These are phyloP conservation scores for Naso thynnoides DNA, from an alignment of 2,797 vertebrate genomes.

Conservation along the genomic window DNA sequence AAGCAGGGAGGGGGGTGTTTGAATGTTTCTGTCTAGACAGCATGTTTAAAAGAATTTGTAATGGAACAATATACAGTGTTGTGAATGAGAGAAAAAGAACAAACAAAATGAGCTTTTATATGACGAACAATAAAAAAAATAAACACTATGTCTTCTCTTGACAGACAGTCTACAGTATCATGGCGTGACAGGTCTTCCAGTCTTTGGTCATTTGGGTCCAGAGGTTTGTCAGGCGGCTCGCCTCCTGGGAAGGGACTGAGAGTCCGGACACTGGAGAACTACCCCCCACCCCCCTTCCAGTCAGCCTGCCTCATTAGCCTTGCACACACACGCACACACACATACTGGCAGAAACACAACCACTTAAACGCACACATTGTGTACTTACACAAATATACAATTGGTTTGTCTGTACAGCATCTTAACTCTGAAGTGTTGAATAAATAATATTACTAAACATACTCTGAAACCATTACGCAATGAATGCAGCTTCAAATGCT, in stretches of 20 bases:
- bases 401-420: background rate
- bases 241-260: conserved; percentile 56
- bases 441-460: background rate
- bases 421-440: background rate
- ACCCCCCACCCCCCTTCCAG: conserved; percentile 29
- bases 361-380: background rate
- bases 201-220: conserved; percentile 49
- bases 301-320: conserved; percentile 66
- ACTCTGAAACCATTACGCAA: background rate
- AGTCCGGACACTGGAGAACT: conserved; percentile 55
- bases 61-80: background rate
- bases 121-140: background rate
- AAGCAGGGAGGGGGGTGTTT: conserved; percentile 19
- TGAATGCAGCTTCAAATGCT: background rate
- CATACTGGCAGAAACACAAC: background rate
- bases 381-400: conserved; percentile 12
- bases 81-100: background rate
- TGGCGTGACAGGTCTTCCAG: conserved; percentile 47
- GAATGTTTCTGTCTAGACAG: conserved; percentile 2
- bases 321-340: conserved; percentile 17
- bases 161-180: conserved; percentile 35
- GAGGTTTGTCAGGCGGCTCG: conserved; percentile 58
- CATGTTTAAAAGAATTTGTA: background rate
- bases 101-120: background rate
- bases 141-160: conserved; percentile 22